These are phyloP conservation scores for Motacilla alba DNA, from an alignment of 2,113 vertebrate species.

Conservation along the genomic window DNA sequence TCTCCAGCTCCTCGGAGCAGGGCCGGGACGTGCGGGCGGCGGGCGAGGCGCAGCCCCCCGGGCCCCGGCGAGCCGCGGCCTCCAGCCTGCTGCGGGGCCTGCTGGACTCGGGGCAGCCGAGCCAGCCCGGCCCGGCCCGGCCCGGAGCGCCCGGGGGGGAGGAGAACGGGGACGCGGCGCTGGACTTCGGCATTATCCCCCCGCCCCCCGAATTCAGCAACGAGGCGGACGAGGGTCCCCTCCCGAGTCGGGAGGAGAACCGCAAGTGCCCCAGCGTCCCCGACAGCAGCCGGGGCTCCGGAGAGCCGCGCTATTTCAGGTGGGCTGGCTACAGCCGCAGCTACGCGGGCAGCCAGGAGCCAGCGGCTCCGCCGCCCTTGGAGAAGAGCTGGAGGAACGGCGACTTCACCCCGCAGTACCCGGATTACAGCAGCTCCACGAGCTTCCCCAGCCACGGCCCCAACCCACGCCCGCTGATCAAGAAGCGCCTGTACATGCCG, in stretches of 20 bases:
- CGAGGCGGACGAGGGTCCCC: background rate
- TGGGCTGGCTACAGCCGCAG: background rate
- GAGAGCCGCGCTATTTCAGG: background rate
- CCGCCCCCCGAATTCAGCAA: slow-evolving; percentile 92
- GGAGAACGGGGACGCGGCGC: slow-evolving; percentile 17
- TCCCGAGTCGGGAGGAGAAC: background rate
- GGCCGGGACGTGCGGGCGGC: background rate
- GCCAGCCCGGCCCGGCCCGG: background rate
- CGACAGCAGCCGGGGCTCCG: background rate
- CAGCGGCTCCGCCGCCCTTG: background rate
- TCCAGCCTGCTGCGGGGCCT: slow-evolving; percentile 7
- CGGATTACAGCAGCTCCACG: background rate
- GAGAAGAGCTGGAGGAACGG: background rate
- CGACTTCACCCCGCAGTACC: background rate
- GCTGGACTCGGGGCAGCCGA: background rate
- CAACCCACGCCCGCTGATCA: slow-evolving; percentile 71
- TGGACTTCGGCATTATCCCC: slow-evolving; percentile 79
- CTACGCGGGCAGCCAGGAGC: background rate
- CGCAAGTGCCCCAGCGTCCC: slow-evolving; percentile 46
- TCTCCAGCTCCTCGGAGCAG: slow-evolving; percentile 58
- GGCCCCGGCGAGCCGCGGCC: background rate
- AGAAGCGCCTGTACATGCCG: slow-evolving; percentile 76
- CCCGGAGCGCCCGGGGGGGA: background rate
- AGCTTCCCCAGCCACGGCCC: slow-evolving; percentile 6
- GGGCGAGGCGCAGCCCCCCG: background rate